phyloP scores from a whole-genome alignment of 2,113 vertebrate genomes.

The Caranx melampygus region DNA sequence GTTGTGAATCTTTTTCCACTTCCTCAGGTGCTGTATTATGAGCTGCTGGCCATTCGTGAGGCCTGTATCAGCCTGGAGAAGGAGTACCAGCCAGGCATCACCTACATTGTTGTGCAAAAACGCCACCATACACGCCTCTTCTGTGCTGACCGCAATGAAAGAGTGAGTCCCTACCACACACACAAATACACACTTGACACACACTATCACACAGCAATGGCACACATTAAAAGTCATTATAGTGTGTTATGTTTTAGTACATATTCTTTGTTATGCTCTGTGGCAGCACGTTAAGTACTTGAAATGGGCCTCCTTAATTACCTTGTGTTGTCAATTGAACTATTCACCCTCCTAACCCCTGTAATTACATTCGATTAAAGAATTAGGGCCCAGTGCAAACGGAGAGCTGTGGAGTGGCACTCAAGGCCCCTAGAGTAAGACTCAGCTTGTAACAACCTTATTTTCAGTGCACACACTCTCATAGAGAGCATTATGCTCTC shows the following conservation, averaged over 20 bases:
- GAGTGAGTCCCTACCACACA: slow-evolving; percentile 85
- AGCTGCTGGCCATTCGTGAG: slow-evolving; percentile 98
- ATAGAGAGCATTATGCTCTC: slow-evolving; percentile 43
- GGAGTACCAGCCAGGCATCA: slow-evolving; percentile 99
- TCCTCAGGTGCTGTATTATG: slow-evolving; percentile 95
- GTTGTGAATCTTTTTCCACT: background rate
- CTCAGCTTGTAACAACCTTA: slow-evolving; percentile 58
- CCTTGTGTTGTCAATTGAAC: slow-evolving; percentile 54
- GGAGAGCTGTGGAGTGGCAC: slow-evolving; percentile 65
- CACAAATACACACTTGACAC: background rate
- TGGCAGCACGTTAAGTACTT: slow-evolving; percentile 40
- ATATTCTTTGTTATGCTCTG: slow-evolving; percentile 36
- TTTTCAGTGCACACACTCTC: slow-evolving; percentile 50
- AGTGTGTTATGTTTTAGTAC: slow-evolving; percentile 30
- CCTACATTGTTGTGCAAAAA: slow-evolving; percentile 99
- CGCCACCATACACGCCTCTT: slow-evolving; percentile 98
- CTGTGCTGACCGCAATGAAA: slow-evolving; percentile 98
- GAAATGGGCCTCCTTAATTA: slow-evolving; percentile 63
- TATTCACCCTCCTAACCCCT: slow-evolving; percentile 53
- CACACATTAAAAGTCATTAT: slow-evolving; percentile 44
- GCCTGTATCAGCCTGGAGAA: slow-evolving; percentile 99
- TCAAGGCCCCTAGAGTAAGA: slow-evolving; percentile 60
- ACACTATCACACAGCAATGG: background rate
- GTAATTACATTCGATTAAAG: slow-evolving; percentile 76
- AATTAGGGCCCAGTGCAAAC: slow-evolving; percentile 61